Conservation (phyloP, 2,888 invertebrate species). For the Steinernema hermaphroditum region DNA sequence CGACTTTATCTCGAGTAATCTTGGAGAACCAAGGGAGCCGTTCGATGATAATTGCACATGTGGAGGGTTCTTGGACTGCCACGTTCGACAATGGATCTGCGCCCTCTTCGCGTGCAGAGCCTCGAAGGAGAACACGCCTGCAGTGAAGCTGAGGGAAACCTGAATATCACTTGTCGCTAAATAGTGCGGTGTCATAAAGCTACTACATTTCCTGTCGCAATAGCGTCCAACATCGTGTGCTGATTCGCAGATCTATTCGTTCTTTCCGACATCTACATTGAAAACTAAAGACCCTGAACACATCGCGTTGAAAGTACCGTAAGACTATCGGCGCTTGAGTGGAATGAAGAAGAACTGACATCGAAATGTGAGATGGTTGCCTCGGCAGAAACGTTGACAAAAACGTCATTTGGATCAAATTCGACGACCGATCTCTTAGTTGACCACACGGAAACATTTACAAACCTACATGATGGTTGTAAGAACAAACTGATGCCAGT, state of each 20-base stretch:
- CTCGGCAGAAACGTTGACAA: neutral
- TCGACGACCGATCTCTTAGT: neutral
- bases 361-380: neutral
- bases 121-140: neutral
- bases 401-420: neutral
- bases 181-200: no score
- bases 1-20: constrained; percentile 11
- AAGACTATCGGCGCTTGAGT: neutral
- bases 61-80: neutral
- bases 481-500: neutral
- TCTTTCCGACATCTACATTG: neutral
- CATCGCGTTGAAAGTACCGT: neutral
- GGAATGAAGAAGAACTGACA: neutral
- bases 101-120: neutral
- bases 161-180: neutral
- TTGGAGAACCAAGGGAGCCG: constrained; percentile 9
- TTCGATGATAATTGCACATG: neutral
- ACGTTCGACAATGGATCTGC: neutral
- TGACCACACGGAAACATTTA: neutral
- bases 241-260: neutral
- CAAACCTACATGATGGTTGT: neutral
- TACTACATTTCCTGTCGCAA: no score
- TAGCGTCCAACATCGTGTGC: neutral
- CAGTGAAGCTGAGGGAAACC: neutral
- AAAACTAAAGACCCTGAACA: neutral